These are phyloP conservation scores for Perccottus glenii DNA, from an alignment of 2,113 vertebrate genomes.

Conservation along the genomic window DNA sequence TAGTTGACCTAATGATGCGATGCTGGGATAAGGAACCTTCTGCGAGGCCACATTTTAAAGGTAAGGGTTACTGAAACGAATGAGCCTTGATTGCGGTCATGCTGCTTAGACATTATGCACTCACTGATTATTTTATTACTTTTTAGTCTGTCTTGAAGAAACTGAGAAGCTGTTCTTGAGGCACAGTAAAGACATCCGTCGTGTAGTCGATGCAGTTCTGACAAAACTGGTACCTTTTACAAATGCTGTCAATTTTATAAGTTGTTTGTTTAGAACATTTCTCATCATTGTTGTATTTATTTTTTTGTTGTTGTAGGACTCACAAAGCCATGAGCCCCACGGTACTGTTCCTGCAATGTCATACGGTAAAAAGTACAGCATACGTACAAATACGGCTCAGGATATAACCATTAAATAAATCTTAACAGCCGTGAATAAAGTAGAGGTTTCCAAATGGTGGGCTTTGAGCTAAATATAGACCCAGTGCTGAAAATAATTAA, in stretches of 20 bases:
- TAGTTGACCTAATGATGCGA: conserved; percentile 49
- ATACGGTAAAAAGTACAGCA: not conserved
- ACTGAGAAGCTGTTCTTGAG: conserved; percentile 27
- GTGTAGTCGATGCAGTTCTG: conserved; percentile 9
- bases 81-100: not conserved
- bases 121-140: not conserved
- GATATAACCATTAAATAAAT: too few relatives aligned
- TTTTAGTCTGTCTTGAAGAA: conserved; percentile 32
- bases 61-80: conserved; percentile 14
- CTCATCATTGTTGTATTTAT: not conserved
- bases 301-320: conserved; percentile 8
- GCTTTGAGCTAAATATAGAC: too few relatives aligned
- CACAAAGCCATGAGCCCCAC: not conserved
- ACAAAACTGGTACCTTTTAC: conserved; percentile 20
- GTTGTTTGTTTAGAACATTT: not conserved
- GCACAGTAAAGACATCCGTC: conserved; percentile 1
- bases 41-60: conserved; percentile 22
- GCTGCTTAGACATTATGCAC: not conserved
- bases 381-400: too few relatives aligned
- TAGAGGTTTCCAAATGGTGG: too few relatives aligned
- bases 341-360: not conserved
- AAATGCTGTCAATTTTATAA: not conserved
- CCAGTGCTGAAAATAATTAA: too few relatives aligned
- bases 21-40: conserved; percentile 36
- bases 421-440: too few relatives aligned